Conservation (phyloP, 2,888 invertebrate species). For the Gerris lacustris region DNA sequence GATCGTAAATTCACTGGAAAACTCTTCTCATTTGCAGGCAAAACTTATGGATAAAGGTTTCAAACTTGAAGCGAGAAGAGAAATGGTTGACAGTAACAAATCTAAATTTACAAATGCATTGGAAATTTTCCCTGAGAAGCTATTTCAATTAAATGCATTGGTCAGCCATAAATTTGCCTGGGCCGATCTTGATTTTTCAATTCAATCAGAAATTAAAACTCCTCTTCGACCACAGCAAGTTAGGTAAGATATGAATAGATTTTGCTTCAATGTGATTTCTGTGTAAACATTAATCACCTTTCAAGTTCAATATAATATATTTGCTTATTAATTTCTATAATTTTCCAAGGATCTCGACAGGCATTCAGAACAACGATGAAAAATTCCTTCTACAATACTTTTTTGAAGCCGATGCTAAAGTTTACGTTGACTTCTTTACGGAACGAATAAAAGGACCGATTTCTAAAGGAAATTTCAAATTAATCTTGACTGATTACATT, state of each 20-base stretch:
- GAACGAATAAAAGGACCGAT: conserved; percentile 26
- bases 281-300: no score
- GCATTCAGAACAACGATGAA: conserved; percentile 17
- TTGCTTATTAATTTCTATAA: not conserved
- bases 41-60: conserved; percentile 41
- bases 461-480: conserved; percentile 42
- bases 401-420: conserved; percentile 28
- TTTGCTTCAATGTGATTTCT: no score
- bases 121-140: conserved; percentile 47
- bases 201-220: conserved; percentile 26
- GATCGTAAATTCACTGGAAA: no score
- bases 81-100: conserved; percentile 44
- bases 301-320: not conserved
- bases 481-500: conserved; percentile 48
- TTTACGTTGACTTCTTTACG: conserved; percentile 16
- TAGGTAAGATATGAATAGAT: conserved; percentile 38
- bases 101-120: conserved; percentile 50
- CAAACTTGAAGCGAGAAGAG: conserved; percentile 46
- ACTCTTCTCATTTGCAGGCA: conserved; percentile 27
- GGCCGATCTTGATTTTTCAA: conserved; percentile 40
- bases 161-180: conserved; percentile 45
- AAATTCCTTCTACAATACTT: conserved; percentile 33
- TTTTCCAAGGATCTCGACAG: conserved; percentile 17
- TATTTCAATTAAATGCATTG: conserved; percentile 49
- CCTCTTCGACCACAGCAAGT: conserved; percentile 23